Evolutionary conservation across 2,888 invertebrate species (phyloP), one percentile per base, ranked within the genome.

Genomic region (Ophioninae sp.): DNA sequence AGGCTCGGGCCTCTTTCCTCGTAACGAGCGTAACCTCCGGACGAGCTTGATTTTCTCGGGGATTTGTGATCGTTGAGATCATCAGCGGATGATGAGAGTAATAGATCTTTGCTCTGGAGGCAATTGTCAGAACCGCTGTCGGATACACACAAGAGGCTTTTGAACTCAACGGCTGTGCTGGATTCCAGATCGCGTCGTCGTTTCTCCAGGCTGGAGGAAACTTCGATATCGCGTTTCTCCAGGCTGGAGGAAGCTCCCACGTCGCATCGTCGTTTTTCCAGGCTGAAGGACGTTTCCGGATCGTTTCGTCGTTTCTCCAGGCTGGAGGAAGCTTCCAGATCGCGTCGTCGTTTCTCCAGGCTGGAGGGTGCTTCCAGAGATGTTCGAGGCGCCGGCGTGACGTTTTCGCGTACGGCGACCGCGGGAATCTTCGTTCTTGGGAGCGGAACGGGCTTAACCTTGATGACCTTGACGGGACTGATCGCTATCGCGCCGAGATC

Each of bases 91-190:
- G 82, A 85, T 21, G 82, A 78, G 30, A 82, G 8, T 13, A 10
- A 57, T 3, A 87, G 69, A n/a, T 88, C 87, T 44, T 86, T 85
- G 23, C 85, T 85, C 67, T 91, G 91, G 1, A 91, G 83, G 84
- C 87, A 91, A 78, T 90, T 90, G 75, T 91, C 91, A 6, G 89
- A 89, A 10, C 90, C 91, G 68, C 90, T 90, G 70, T 91, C 91
- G 2, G 90, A 90, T 1, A 89, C 88, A 64, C 90, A 88, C 7
- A 91, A 81, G 7, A 91, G 84, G 2, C 86, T 87, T 56, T 90
- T 91, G 67, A 91, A 91, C 6, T 89, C 89, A 1, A 90, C 88
- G 7, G 91, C 91, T 0, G 91, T 91, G 82, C 90, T 90, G 7
- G 88, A 87, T 13, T 91, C 89, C 20, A 90, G 86, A 23, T 89